phyloP scores from a whole-genome alignment of 30 jellyfish, hydroid and myxozoan genomes.

The Turritopsis dohrnii region DNA sequence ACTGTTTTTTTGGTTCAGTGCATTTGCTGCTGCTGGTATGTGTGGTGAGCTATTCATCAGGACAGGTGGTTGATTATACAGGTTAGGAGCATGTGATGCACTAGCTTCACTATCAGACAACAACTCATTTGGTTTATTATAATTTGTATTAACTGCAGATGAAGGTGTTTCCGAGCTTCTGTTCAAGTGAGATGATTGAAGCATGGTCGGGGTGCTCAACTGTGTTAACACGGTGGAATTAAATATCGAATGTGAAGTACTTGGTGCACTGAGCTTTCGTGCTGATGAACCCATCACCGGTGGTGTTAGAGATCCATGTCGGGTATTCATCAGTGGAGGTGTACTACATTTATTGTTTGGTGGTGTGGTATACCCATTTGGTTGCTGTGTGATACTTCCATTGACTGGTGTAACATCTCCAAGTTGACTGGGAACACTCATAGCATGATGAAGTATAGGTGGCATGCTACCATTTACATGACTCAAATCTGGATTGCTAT shows the following conservation, averaged over 20 bases:
- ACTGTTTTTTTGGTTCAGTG: not conserved
- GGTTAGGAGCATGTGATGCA: not conserved
- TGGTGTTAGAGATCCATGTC: not conserved
- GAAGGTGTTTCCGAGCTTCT: not conserved
- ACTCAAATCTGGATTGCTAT: constrained; percentile 26
- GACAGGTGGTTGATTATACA: not conserved
- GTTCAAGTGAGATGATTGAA: constrained; percentile 20
- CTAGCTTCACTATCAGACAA: not conserved
- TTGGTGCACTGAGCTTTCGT: constrained; percentile 25
- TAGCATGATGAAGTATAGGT: constrained; percentile 16
- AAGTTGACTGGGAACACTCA: constrained; percentile 7
- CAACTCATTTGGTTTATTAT: not conserved
- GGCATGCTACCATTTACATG: constrained; percentile 8
- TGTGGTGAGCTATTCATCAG: constrained; percentile 4
- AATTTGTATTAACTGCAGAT: not conserved
- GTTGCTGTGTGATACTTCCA: not conserved
- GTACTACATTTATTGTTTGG: not conserved
- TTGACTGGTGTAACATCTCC: not conserved
- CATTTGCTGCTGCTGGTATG: not conserved
- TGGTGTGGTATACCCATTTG: constrained; percentile 6
- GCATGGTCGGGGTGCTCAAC: constrained; percentile 35
- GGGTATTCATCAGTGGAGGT: constrained; percentile 1
- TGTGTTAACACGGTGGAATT: not conserved
- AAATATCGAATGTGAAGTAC: not conserved
- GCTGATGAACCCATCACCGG: not conserved